Base-by-base conservation (phyloP, 2,888 invertebrate genomes). In the Conchocele bisecta region DNA sequence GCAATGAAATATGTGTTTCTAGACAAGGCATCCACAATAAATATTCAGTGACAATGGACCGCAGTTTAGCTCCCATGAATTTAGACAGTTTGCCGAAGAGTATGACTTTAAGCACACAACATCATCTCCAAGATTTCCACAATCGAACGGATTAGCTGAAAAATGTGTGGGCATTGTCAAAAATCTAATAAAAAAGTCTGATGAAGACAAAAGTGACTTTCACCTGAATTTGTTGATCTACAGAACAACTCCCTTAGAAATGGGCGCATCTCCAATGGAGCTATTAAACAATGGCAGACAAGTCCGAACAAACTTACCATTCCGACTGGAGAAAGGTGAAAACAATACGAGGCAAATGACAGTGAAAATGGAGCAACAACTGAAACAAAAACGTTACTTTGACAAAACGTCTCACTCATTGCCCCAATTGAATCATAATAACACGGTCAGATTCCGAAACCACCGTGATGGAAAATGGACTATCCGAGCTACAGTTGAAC, bases 11-110 rank as follows among this genome's bases (percentile, higher is more conserved):
- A 22, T 35, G 54, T 54, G 28, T 44, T 61, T 56, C 28, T 50
- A 20, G 39, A 48, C 46, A 53, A 33, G 56, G 61, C 17, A 26
- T 48, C 48, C 44, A 5, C 41, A 54, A 28, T 13, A 37, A 20
- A 29, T 44, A 17, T 56, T 64, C 35, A 44, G 44, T 46, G 56
- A 64, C 29, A 64, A 64, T 37, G 61, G 46, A 28, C 51, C 51
- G 28, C 51, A 51, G 39, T 61, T 51, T 39, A 51, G 51, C 39
- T 26, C 20, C 22, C 29, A 7, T 26, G 39, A 61, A 26, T 61
- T 61, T 28, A n/a, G 22, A 5, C 15, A 51, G 31, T 61, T 61
- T 31, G 51, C 51, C 15, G 41, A 31, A 41, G 24, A 41, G 41
- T 61, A 41, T 37, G 39, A 51, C n/a, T 61, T 61, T 39, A 24